A percentile compares a stretch with the other conserved stretches of the same genome.
These are phyloP conservation scores for Eulemur coronatus DNA, from an alignment of 2,797 vertebrate genomes.

Conservation along the genomic window DNA sequence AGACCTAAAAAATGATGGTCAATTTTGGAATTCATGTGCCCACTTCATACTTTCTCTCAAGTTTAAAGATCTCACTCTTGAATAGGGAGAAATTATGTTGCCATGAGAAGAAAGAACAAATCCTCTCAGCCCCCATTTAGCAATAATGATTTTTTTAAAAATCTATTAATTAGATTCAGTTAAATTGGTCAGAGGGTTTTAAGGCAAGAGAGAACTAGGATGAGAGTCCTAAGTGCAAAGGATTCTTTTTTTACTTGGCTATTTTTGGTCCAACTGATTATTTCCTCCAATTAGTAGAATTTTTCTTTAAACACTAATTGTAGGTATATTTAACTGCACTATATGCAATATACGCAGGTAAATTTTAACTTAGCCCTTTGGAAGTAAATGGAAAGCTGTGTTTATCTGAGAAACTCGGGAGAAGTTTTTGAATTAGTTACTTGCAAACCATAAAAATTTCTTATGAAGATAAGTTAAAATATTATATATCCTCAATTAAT, in stretches of 20 bases:
- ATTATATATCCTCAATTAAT: not conserved
- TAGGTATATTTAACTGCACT: not conserved
- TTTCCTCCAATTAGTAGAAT: not conserved
- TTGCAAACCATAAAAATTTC: not conserved
- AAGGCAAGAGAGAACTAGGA: not conserved
- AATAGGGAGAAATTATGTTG: not conserved
- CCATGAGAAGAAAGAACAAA: not conserved
- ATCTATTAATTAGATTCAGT: not conserved
- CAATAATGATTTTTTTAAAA: not conserved
- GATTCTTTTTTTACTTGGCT: not conserved
- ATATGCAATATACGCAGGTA: not conserved
- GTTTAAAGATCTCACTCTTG: not conserved
- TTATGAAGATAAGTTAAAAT: not conserved
- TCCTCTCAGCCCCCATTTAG: accelerated
- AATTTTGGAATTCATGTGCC: not conserved
- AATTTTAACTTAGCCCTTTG: not conserved
- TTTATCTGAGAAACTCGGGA: not conserved
- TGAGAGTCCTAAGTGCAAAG: not conserved
- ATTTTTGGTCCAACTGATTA: not conserved
- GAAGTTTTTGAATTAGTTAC: not conserved
- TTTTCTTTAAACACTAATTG: not conserved
- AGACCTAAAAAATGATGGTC: not conserved
- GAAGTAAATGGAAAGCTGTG: not conserved
- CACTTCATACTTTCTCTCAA: not conserved
- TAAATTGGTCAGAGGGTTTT: not conserved